Base-by-base conservation (phyloP, 1,140 invertebrate genomes). In the Drosophila nebulosa region DNA sequence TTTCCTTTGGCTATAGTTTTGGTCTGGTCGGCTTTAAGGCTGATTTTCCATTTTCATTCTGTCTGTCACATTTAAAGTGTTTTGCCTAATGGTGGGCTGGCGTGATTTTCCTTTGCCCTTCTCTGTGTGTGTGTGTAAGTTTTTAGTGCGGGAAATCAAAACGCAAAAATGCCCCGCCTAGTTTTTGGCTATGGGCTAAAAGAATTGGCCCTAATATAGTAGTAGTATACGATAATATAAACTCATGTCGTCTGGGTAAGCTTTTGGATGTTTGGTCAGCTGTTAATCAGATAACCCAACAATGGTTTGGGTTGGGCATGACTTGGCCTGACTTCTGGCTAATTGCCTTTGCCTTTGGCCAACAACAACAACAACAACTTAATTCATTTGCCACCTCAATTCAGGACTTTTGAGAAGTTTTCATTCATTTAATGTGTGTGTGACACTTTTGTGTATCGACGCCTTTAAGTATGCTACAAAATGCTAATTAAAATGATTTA, bases 401-500 rank as follows among this genome's bases (percentile, higher is more conserved):
- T 66, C 36, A 27, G 14, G 7, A 46, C 7, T 46, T 46, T 46
- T 18, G 7, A 9, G 39, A 9, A 46, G n/a, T 46, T 42, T 9
- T 42, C 39, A 26, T 26, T 26, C n/a, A 10, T 52, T 57, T 22
- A 56, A 14, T 42, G 27, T 55, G 57, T 35, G 50, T 66, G 53
- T 52, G 66, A 58, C 58, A 66, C 68, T 62, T 71, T 18, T 12
- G 22, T 6, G 71, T 66, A 80, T 85, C 77, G 69, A 80, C 65
- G 72, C 67, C 79, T 64, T 42, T 52, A 64, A 60, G 51, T 42
- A 63, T 46, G 59, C 61, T 60, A 46, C 63, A 53, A 52, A 66
- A 85, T 80, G 81, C 80, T 86, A 85, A 85, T 86, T 77, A 78
- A 80, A 86, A 86, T 86, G 78, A 85, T 85, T 85, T 80, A 86